A percentile compares a stretch with the other conserved stretches of the same genome.
phyloP scores from a whole-genome alignment of 2,888 invertebrate species.

The Tenthredo distinguenda region DNA sequence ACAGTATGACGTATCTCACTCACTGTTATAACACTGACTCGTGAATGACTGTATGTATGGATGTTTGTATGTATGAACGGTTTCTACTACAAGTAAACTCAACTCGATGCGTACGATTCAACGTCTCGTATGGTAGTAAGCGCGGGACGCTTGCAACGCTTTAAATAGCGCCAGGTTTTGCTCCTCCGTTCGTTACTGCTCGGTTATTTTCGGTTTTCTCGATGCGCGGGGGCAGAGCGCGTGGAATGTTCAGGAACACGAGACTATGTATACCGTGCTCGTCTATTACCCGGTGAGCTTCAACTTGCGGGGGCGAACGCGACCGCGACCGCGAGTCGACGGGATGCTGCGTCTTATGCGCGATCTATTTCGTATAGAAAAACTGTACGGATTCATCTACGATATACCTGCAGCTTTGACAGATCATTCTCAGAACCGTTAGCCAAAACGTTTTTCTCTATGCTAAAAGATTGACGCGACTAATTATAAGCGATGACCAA shows the following conservation, averaged over 20 bases:
- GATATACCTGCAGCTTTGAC: background rate
- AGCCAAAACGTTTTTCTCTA: background rate
- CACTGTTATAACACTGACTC: background rate
- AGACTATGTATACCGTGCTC: background rate
- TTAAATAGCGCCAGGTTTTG: slow-evolving; percentile 72
- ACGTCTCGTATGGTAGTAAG: slow-evolving; percentile 67
- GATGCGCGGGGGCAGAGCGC: slow-evolving; percentile 33
- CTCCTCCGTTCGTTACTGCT: slow-evolving; percentile 63
- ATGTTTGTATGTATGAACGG: background rate
- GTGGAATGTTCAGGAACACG: slow-evolving; percentile 48
- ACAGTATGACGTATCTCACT: background rate
- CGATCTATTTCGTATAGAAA: background rate
- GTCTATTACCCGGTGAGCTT: background rate
- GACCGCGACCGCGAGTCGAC: background rate
- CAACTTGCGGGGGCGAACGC: background rate
- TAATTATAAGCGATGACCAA: slow-evolving; percentile 26
- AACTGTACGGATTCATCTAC: background rate
- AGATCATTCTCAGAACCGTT: background rate
- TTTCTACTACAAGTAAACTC: background rate
- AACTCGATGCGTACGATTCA: background rate
- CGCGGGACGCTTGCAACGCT: slow-evolving; percentile 70
- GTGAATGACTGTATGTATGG: background rate
- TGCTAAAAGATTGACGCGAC: background rate
- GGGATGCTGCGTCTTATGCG: slow-evolving; percentile 11
- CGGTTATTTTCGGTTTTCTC: slow-evolving; percentile 59